phyloP scores from a whole-genome alignment of 2,888 invertebrate genomes.

The Drosophila neoperkinsi region DNA sequence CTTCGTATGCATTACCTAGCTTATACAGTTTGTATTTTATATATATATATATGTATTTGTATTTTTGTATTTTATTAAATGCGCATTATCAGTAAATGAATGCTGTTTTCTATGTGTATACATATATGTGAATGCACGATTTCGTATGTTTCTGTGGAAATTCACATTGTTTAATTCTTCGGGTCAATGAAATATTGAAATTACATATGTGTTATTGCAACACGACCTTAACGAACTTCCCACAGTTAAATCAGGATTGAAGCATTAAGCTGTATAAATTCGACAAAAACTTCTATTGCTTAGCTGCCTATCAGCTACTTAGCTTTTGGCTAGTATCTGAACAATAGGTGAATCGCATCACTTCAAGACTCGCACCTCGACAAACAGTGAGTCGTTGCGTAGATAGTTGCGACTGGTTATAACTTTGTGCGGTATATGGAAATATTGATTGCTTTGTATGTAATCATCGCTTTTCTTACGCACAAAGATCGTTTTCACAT shows the following conservation, averaged over 20 bases:
- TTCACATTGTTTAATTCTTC: background rate
- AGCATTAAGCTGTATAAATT: conserved; percentile 4
- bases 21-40: conserved; percentile 19
- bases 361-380: conserved; percentile 83
- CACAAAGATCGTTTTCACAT: conserved; percentile 88
- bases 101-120: background rate
- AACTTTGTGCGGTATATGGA: conserved; percentile 84
- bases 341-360: conserved; percentile 10
- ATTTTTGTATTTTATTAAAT: conserved; percentile 37
- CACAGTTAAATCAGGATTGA: background rate
- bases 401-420: conserved; percentile 82
- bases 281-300: conserved; percentile 1
- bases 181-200: background rate
- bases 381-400: conserved; percentile 83
- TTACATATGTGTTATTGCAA: background rate
- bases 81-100: background rate
- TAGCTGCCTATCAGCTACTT: conserved; percentile 1
- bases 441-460: conserved; percentile 83
- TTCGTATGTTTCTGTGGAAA: background rate
- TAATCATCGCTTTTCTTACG: conserved; percentile 85
- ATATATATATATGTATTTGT: conserved; percentile 9
- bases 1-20: background rate
- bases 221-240: background rate
- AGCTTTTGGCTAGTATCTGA: background rate
- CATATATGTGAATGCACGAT: background rate